Base-by-base conservation (phyloP, 2,888 invertebrate genomes). In the Netelia virgata region DNA sequence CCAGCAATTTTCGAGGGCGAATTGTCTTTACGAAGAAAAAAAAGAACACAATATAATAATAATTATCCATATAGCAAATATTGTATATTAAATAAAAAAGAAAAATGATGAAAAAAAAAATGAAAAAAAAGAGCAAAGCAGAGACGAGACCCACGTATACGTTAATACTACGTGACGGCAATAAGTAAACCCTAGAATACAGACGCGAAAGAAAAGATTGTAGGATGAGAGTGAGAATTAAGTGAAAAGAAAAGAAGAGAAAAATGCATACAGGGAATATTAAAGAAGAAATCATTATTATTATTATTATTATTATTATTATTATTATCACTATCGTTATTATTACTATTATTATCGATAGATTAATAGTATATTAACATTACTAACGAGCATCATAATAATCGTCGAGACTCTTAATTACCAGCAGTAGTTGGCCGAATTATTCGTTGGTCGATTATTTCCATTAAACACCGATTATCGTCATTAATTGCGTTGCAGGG, bases 261-360 rank as follows among this genome's bases (percentile, higher is more conserved):
- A 72, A 43, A 86, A 78, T 79, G 78, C 83, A 87, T 87, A 86
- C 86, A 86, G 86, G 86, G 86, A 86, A 84, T 84, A 86, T 23
- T 80, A 76, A 79, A 61, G 55, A 76, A 68, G 63, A 81, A 63
- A 76, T 50, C 61, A 63, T 82, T 55, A 77, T 75, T 68, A 76
- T n/a, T 64, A 70, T 81, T 55, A 70, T 75, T 61, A 81, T 70
- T 28, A 70, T 79, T 28, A 66, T 73, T 79, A 70, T 82, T 64
- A 81, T 81, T 14, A 50, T 36, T 11, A 53, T 74, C 20, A 64
- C 64, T 63, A 78, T 78, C 36, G 69, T 77, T 36, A 70, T 78
- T 64, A 83, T 79, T 72, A 72, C 59, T 3, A 74, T 61, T 74
- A 63, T 28, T 47, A 73, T 11, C 28, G 36, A 79, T 74, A 74